Evolutionary conservation across 2,888 invertebrate genomes (phyloP), one percentile per base, ranked within the genome.

Genomic region (Sphinx pinastri): DNA sequence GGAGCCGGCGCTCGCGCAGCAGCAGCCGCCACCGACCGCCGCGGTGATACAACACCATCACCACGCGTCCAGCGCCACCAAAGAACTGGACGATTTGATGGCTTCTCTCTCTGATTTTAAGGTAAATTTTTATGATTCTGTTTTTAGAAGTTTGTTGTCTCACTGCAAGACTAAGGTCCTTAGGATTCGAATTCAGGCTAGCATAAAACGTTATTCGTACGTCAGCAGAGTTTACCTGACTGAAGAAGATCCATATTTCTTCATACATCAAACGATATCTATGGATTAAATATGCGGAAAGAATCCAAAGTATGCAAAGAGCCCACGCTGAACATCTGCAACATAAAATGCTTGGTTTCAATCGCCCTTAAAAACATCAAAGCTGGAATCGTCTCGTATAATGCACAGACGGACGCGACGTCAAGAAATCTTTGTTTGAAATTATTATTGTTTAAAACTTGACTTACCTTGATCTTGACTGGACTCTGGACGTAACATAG

Each of bases 31-130:
- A 57, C 82, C 87, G 58, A 79, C 85, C 57, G 79, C 78, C 80
- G 94, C 76, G 47, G 79, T 75, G 25, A 74, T 79, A 7, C 72
- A 83, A n/a, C 85, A 88, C 13, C 92, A 88, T 72, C 94, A 88
- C 80, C 93, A 93, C 71, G 97, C 98, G 31, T 98, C 98, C 69
- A 97, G 97, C 72, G 99, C 99, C 52, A 99, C 99, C 31, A 97
- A 97, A 88, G 99, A 99, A 88, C 95, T 99, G 73, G 99, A 99
- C 84, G 99, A 99, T 85, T 95, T 99, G 73, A 99, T 99, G 99
- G 98, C 98, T 2, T 98, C 98, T 8, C 94, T 99, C 13, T 98
- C 98, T 0, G 98, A 98, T 87, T 98, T 99, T 87, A 99, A 99
- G 97, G 99, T 98, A 74, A 73, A 81, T 73, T 7, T 4, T 71